Evolutionary conservation across 2,888 invertebrate genomes (phyloP), one percentile per base, ranked within the genome.

Genomic region (Drosophila incognita): DNA sequence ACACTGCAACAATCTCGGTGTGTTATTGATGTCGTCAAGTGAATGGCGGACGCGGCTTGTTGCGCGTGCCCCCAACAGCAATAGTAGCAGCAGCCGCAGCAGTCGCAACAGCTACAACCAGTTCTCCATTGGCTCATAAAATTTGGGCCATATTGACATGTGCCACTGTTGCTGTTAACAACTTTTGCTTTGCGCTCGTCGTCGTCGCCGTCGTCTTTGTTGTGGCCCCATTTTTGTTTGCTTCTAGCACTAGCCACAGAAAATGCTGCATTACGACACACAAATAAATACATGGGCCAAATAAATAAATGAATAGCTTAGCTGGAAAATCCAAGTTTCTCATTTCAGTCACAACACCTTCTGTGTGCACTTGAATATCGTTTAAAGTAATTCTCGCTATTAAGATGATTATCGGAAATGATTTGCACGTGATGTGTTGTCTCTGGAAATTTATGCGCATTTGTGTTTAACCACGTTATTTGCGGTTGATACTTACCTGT

Each of bases 141-240:
- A 87, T 85, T 89, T 87, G 89, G 87, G 85, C 74, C 87, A 89
- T 87, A 77, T 89, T 84, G 85, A 85, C 87, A 87, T 89, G 85
- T 84, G 86, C 78, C 88, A 64, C 68, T 69, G 65, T 65, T 54
- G 53, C 46, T 56, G 79, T 72, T 79, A 84, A 82, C 85, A 74
- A 70, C 69, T 70, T 75, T 64, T 81, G 79, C 84, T 78, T 77
- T 63, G 66, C 54, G 36, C 67, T 67, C 21, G 21, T 46, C 46
- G 46, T 21, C 38, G 38, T 52, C 65, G 33, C 21, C 42, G 57
- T 18, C 4, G 57, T 69, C 40, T 54, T 52, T 66, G 63, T 63
- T 68, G 67, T 81, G 83, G 66, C 83, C 71, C 62, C 70, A 71
- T 86, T 88, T 76, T 27, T 13, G 7, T 21, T 56, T 49, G 40